Evolutionary conservation across 2,888 invertebrate species (phyloP), one percentile per base, ranked within the genome.

Genomic region (Lepas anatifera): DNA sequence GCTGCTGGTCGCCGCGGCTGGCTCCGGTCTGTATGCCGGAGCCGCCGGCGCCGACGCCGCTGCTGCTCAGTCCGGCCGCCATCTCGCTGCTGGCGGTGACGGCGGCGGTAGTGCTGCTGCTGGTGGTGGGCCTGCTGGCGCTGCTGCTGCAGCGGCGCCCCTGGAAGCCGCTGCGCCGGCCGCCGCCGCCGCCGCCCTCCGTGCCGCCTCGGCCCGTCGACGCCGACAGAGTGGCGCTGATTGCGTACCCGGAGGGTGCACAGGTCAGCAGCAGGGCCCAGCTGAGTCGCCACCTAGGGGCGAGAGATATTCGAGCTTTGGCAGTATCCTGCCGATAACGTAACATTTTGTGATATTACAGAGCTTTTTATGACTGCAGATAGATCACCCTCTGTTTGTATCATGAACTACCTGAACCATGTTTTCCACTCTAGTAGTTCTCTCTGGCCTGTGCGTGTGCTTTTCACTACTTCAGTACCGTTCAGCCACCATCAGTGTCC

Each of bases 1-100:
- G 81, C 8, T 81, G 81, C 72, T 82, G 82, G 81, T 73, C 74
- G 52, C 77, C 77, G 35, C 7, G 7, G 3, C 68, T 72, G 69
- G 71, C 72, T 1, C 73, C 74, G 27, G 69, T 71, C 18, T 72
- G 72, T 46, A 68, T 70, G 3, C 71, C 67, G 25, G 64, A 68
- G 13, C 70, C 41, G 32, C 68, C 70, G 32, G 22, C 35, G 6
- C 22, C 22, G 7, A 22, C 22, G 0, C 22, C 35, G 35, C 32
- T 35, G 4, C 35, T 18, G 58, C 58, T 35, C 6, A 32, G 32
- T 35, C n/a, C 32, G 32, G 32, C 58, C 8, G 35, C 32, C 32
- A 35, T 8, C 32, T 6, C 35, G 22, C 22, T 35, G 32, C 58
- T 58, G 58, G 32, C 35, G 58, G 58, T 35, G 22, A 35, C 35